Conservation (phyloP, 2,113 vertebrate genomes). For the human region GRCh38 chrX:67731001-67731500, state of each 20-base stretch:
- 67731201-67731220: neutral
- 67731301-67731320: constrained; percentile 35
- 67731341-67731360: constrained; percentile 41
- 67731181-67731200: neutral
- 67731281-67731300: neutral
- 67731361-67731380: neutral
- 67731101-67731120: neutral
- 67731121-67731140: neutral
- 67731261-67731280: neutral
- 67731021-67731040: neutral
- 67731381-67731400: neutral
- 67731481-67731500: neutral
- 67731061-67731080: neutral
- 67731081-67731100: constrained; percentile 5
- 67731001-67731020: neutral
- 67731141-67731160: neutral
- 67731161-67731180: neutral
- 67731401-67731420: constrained; percentile 6
- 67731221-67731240: neutral
- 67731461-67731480: neutral
- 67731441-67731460: neutral
- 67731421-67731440: constrained; percentile 39
- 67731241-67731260: neutral
- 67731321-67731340: constrained; percentile 22
- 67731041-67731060: neutral